Evolutionary conservation across 2,113 vertebrate genomes (phyloP), one percentile per base, ranked within the genome.

Genomic region (Formicarius rufipectus): DNA sequence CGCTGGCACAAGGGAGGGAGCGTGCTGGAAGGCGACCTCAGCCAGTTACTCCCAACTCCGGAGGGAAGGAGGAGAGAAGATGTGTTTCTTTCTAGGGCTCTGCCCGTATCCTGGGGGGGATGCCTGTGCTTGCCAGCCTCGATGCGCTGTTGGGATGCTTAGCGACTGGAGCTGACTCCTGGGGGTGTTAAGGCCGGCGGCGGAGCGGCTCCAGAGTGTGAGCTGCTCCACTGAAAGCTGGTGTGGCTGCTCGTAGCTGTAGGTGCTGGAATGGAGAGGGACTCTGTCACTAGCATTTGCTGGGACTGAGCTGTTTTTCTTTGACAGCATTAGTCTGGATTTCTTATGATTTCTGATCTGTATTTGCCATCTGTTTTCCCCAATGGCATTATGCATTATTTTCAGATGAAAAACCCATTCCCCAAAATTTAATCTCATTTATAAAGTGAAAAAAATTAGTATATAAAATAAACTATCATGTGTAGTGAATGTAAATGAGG

Each of bases 351-450:
- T 96, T 72, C 74, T 95, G 52, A 80, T 89, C 69, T 47, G 30
- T 92, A 18, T 85, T 66, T 92, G 49, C 84, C 77, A 9, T 87
- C 91, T 95, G 89, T 90, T 94, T 95, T 95, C 80, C 92, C 93
- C 83, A 76, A 15, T 47, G 87, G 45, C 75, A 27, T 76, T 94
- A 59, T 0, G 4, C 42, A 33, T 81, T 78, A 60, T 50, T 73
- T 75, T 81, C 66, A 49, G 80, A 87, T 88, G 31, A 53, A 56
- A 90, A 79, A 82, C 58, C 62, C n/a, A 11, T 84, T 96, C 77
- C 24, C 39, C 58, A 59, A 63, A 90, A 96, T 84, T 88, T 95
- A 93, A 97, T 96, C 89, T 91, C 59, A 24, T 92, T 56, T 87
- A 76, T 91, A 85, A 69, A 84, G 69, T 37, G 73, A 55, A 79